These are phyloP conservation scores for Sylvicapra grimmia DNA, from an alignment of 2,113 vertebrate genomes.

Conservation along the genomic window DNA sequence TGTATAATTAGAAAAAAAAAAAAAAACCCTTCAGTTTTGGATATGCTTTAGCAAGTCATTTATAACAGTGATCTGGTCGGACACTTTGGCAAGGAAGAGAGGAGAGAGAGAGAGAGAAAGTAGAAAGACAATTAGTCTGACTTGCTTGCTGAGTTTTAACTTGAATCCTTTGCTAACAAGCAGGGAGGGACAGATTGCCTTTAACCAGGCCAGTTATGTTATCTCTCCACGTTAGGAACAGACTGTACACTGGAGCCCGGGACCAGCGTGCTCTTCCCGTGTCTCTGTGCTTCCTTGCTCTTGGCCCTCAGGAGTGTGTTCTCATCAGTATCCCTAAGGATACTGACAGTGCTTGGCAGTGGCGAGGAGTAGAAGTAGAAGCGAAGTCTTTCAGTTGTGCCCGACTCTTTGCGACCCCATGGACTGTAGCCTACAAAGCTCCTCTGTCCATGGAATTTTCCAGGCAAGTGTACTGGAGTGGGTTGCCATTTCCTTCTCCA, in stretches of 20 bases:
- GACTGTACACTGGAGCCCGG: background rate
- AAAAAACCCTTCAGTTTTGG: background rate
- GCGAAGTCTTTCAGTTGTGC: too few relatives aligned
- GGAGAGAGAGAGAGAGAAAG: background rate
- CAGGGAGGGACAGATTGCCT: background rate
- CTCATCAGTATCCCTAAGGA: background rate
- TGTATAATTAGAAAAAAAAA: too few relatives aligned
- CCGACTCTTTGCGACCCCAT: too few relatives aligned
- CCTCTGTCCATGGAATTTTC: too few relatives aligned
- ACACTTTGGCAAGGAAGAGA: background rate
- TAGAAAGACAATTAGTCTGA: background rate
- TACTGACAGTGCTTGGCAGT: background rate
- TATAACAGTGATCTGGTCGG: constrained; percentile 32
- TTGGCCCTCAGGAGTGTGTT: background rate
- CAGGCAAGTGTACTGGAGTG: too few relatives aligned
- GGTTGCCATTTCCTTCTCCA: too few relatives aligned
- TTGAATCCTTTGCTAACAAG: background rate
- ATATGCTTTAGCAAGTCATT: constrained; percentile 39
- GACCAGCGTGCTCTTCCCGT: rapidly evolving
- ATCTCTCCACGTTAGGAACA: background rate
- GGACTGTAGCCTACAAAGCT: too few relatives aligned
- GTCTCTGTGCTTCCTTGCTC: background rate
- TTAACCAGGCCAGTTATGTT: background rate
- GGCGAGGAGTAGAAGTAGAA: background rate
- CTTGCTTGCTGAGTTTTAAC: background rate